These are phyloP conservation scores for Otis tarda DNA, from an alignment of 2,113 vertebrate genomes.

Conservation along the genomic window DNA sequence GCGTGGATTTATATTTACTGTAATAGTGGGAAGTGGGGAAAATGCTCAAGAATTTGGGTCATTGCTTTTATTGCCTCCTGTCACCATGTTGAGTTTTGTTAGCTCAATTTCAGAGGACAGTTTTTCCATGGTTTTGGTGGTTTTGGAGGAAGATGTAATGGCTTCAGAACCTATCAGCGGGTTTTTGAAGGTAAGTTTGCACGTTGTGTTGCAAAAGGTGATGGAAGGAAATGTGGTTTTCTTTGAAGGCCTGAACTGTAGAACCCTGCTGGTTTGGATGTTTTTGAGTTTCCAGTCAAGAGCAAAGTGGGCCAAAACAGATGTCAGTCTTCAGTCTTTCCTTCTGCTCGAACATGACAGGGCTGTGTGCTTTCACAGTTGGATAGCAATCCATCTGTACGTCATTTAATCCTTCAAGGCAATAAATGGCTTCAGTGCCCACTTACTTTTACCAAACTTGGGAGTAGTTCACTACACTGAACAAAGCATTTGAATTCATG, in stretches of 20 bases:
- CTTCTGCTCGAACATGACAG: background rate
- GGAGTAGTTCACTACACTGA: background rate
- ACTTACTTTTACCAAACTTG: background rate
- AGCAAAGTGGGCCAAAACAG: background rate
- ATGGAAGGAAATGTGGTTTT: background rate
- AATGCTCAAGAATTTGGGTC: background rate
- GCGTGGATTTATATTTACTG: background rate
- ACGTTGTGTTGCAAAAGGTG: background rate
- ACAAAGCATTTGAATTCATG: background rate
- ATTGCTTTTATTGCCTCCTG: background rate
- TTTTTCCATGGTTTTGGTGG: background rate
- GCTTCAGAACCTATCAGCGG: background rate
- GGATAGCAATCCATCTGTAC: accelerated
- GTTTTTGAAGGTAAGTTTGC: background rate
- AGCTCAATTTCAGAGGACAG: background rate
- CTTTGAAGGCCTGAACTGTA: background rate
- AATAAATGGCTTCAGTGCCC: background rate
- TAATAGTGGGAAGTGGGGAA: slow-evolving; percentile 14
- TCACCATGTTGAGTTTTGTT: background rate
- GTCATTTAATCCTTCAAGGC: background rate
- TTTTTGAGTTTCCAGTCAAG: background rate
- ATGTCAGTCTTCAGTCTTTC: background rate
- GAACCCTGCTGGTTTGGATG: background rate
- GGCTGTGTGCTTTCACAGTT: background rate
- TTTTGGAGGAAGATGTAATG: background rate